Base-by-base conservation (phyloP, 1,140 invertebrate genomes). In the Cotesia glomerata region DNA sequence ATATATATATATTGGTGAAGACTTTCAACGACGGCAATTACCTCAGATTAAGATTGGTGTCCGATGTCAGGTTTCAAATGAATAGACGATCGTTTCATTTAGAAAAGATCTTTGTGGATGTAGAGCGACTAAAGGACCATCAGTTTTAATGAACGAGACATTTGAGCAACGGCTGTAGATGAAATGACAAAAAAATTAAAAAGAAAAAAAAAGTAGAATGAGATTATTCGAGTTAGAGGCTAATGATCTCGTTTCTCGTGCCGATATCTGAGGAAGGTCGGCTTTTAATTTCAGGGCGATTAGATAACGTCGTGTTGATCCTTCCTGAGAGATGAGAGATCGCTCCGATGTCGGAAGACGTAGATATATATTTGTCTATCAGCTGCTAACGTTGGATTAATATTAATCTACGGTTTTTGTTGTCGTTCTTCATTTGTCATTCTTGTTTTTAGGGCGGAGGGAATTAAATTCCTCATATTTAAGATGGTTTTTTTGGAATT, bases 181-280 rank as follows among this genome's bases (percentile, higher is more conserved):
- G 16, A 14, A 16, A 58, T 58, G 16, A 32, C 16, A 13, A 32
- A 26, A 32, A 35, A 61, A 26, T 9, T 34, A 34, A 61, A 18
- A 4, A 59, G 5, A 16, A 4, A 16, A 67, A 67, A 67, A 32
- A 39, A 14, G 32, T 13, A 32, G 26, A 7, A 35, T 16, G 58
- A 56, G 32, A 14, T 7, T 14, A 11, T 69, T 35, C 26, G 39
- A 13, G n/a, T 16, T 26, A 26, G 26, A 26, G 34, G 61, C 70
- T 71, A 71, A 71, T 71, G 70, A 71, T 64, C 70, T 65, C 70
- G 51, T 71, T 54, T 36, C 61, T n/a, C 52, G 5, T n/a, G 13
- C n/a, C n/a, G 52, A 54, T 54, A 9, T 5, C 26, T 26, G 1
- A 26, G 26, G 1, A 26, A 26, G 16, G n/a, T 54, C 16, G n/a